These are phyloP conservation scores for Onthophagus sagittarius DNA, from an alignment of 2,888 invertebrate genomes.

Conservation along the genomic window DNA sequence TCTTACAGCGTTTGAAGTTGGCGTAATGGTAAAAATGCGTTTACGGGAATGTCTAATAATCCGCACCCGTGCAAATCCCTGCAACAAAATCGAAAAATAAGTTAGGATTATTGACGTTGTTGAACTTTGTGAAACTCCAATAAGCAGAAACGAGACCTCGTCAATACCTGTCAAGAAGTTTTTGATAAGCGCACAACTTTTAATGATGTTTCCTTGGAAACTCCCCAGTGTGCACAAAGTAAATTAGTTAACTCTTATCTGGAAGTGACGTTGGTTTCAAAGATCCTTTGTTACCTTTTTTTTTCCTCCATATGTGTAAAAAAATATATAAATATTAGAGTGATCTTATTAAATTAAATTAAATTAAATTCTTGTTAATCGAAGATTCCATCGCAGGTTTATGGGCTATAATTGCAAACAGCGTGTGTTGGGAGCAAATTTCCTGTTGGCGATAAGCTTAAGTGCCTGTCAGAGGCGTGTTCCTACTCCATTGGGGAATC, in stretches of 20 bases:
- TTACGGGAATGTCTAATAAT: conserved; percentile 55
- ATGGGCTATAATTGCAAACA: not conserved
- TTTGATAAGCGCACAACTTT: not conserved
- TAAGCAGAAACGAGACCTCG: not conserved
- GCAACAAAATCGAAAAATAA: conserved; percentile 32
- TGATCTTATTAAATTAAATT: too few species aligned
- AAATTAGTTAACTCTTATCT: not conserved
- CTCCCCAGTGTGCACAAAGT: not conserved
- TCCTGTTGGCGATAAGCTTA: not conserved
- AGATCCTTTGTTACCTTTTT: not conserved
- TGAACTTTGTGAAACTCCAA: not conserved
- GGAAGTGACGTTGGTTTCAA: not conserved
- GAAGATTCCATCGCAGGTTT: not conserved
- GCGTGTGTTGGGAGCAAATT: not conserved
- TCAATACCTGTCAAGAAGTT: not conserved
- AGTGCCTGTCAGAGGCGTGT: not conserved
- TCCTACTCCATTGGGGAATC: not conserved
- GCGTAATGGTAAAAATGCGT: conserved; percentile 52
- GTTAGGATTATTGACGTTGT: not conserved
- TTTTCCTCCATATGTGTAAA: not conserved
- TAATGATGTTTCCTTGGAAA: not conserved
- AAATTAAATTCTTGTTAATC: too few species aligned
- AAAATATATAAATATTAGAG: too few species aligned
- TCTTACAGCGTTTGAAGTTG: conserved; percentile 60
- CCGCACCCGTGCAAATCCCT: conserved; percentile 60